Conservation (phyloP, 2,113 vertebrate species). For the Corythornis vintsioides region DNA sequence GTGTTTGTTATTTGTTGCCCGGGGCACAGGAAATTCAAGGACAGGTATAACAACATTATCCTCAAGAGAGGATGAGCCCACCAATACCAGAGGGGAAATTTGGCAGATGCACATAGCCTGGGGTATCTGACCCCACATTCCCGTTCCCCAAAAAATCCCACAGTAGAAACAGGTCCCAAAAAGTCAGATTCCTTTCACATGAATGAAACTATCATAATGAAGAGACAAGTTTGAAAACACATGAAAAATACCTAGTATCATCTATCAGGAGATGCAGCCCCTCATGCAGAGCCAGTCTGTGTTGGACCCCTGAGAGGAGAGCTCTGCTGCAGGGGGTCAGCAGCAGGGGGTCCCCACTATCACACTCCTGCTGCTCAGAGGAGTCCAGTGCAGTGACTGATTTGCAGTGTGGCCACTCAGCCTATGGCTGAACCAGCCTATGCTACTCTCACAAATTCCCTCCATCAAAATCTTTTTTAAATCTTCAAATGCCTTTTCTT, state of each 20-base stretch:
- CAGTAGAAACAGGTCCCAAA: background rate
- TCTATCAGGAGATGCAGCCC: fast-evolving
- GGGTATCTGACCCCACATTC: background rate
- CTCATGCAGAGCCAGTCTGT: background rate
- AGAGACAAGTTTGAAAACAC: background rate
- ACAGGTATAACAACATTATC: background rate
- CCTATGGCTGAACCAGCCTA: fast-evolving
- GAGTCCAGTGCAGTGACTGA: fast-evolving
- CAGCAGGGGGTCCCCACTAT: background rate
- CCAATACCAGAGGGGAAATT: background rate
- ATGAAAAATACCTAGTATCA: background rate
- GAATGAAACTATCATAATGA: background rate
- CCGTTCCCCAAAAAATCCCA: background rate
- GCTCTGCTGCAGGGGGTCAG: background rate
- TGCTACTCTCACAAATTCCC: background rate
- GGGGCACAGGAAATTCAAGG: background rate
- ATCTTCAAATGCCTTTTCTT: background rate
- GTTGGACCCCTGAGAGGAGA: fast-evolving
- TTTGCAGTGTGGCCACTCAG: no score
- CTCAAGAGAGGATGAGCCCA: background rate
- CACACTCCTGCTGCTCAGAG: fast-evolving
- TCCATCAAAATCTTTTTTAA: background rate
- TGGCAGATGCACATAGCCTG: background rate
- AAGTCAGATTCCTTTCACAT: background rate
- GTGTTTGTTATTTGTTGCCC: background rate